These are phyloP conservation scores for Leucopternis melanops DNA, from an alignment of 2,113 vertebrate species.

Conservation along the genomic window DNA sequence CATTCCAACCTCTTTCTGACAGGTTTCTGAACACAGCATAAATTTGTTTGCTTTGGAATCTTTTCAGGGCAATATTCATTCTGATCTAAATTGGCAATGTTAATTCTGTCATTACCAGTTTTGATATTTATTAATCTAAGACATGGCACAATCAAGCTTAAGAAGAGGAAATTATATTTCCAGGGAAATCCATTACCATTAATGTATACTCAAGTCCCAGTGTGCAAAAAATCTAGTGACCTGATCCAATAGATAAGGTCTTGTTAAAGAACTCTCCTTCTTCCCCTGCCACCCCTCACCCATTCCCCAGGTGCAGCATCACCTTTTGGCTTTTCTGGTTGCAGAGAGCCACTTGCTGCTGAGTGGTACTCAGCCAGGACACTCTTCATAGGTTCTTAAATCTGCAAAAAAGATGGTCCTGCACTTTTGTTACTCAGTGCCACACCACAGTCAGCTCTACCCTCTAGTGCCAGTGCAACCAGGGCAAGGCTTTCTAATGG, in stretches of 20 bases:
- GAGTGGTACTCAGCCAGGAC: not conserved
- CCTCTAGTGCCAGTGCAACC: not conserved
- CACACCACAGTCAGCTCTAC: not conserved
- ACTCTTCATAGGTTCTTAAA: not conserved
- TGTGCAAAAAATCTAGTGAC: not conserved
- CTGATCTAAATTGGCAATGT: not conserved
- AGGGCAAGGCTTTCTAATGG: not conserved
- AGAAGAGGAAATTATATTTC: not conserved
- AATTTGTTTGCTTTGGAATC: constrained; percentile 21
- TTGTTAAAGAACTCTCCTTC: not conserved
- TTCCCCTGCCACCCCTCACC: not conserved
- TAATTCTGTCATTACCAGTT: not conserved
- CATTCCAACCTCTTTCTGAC: constrained; percentile 20
- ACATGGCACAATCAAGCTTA: not conserved
- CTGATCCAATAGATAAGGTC: not conserved
- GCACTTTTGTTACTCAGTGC: not conserved
- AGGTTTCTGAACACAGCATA: not conserved
- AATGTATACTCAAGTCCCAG: not conserved
- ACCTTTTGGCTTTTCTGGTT: not conserved
- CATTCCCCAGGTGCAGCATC: not conserved
- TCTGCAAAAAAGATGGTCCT: not conserved
- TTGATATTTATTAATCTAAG: not conserved
- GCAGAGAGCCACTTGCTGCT: not conserved
- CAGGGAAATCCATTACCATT: not conserved
- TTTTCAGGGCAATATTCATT: not conserved